A percentile compares a stretch with the other conserved stretches of the same genome.
Evolutionary conservation across 2,888 invertebrate genomes (phyloP).

Genomic region (Onthophagus sagittarius): DNA sequence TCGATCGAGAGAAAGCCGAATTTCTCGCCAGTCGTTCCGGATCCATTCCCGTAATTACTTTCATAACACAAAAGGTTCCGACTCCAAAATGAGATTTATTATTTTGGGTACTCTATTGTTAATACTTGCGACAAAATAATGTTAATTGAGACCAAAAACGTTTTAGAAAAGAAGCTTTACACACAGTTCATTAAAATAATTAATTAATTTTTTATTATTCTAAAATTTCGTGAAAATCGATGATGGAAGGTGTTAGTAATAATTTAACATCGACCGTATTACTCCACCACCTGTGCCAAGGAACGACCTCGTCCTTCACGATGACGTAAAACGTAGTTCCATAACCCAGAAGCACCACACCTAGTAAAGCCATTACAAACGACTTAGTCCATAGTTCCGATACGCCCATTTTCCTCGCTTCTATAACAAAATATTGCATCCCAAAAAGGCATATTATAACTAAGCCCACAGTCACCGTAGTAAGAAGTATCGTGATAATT

Average conservation of each 20-base stretch:
- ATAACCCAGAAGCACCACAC: constrained; percentile 61
- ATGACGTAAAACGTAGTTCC: constrained; percentile 60
- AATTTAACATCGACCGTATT: constrained; percentile 62
- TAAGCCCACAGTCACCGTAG: constrained; percentile 62
- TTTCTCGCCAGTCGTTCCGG: not conserved
- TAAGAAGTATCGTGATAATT: constrained; percentile 61
- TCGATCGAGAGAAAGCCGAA: not conserved
- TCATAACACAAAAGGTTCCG: not conserved
- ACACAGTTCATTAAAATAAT: not conserved
- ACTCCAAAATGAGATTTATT: not conserved
- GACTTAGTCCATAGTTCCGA: constrained; percentile 58
- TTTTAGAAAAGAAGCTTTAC: too few species aligned
- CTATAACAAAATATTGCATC: constrained; percentile 64
- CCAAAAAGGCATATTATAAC: constrained; percentile 61
- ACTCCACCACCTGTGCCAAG: constrained; percentile 68
- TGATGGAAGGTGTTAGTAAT: constrained; percentile 54
- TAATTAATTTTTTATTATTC: not conserved
- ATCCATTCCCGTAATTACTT: not conserved
- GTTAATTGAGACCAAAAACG: not conserved
- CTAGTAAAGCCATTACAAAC: constrained; percentile 59
- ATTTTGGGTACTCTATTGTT: not conserved
- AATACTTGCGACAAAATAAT: not conserved
- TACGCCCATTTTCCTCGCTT: constrained; percentile 63
- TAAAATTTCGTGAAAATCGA: constrained; percentile 25
- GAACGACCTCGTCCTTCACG: constrained; percentile 62